Base-by-base conservation (phyloP, 37 sponge, comb jelly and placozoan species). In the Halichondria panicea region DNA sequence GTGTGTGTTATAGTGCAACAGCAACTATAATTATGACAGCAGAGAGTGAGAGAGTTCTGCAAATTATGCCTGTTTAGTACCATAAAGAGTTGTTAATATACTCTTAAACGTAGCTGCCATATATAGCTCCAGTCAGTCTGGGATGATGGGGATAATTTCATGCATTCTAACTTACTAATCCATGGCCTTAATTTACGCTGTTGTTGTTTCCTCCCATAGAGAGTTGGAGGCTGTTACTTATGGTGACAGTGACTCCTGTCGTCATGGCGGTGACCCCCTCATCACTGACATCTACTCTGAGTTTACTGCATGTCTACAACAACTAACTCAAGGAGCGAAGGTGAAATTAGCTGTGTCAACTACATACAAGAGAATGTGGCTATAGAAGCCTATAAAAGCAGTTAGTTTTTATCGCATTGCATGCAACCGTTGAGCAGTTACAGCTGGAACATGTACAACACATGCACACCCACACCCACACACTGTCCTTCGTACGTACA, bases 201-300 rank as follows among this genome's bases (percentile, higher is more conserved):
- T n/a, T n/a, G n/a, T n/a, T n/a, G n/a, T n/a, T n/a, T 61, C 63
- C 45, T 45, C 33, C 45, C 32, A 33, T 33, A 83, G 83, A 54
- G 83, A 83, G 48, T 48, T 83, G 68, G 50, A 57, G 27, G 36
- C 48, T 37, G 55, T 28, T 57, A 61, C 31, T 31, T 30, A 33
- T 25, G 73, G 34, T 40, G 24, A 36, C 1, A 36, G 63, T 61
- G 63, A 46, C 53, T 8, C 22, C 15, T 15, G 25, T 11, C 2
- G 4, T n/a, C 15, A 50, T 18, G 11, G 31, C 5, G 39, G 54
- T 42, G 81, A 86, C 44, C 75, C 85, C 21, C 27, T 92, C 6
- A 52, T 92, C 15, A 50, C 52, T 7, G 85, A 92, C 68, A 69
- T 87, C 28, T 42, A 87, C 69, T 33, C 25, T 8, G 4, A 78